Evolutionary conservation across 2,888 invertebrate species (phyloP).

Genomic region (Aspidapion aeneum): DNA sequence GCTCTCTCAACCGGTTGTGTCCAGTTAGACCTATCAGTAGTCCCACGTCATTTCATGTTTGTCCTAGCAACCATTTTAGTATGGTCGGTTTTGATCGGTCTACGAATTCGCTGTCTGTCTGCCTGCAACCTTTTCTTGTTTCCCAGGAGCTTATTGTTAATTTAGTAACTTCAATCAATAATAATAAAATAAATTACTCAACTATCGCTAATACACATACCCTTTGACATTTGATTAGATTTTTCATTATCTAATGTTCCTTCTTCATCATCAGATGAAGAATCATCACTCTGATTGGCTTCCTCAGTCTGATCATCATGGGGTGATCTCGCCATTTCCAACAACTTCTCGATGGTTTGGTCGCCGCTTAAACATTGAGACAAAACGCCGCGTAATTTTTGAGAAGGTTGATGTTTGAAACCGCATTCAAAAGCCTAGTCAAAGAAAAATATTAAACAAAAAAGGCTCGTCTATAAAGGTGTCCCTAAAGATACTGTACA

Average conservation of each 20-base stretch:
- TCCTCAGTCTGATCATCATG: slow-evolving; percentile 12
- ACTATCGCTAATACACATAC: too few species aligned
- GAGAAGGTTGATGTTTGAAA: slow-evolving; percentile 27
- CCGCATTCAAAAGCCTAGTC: slow-evolving; percentile 42
- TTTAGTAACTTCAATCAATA: too few species aligned
- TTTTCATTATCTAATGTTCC: slow-evolving; percentile 8
- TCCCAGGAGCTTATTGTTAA: too few species aligned
- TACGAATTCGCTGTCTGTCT: too few species aligned
- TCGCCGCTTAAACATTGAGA: slow-evolving; percentile 33
- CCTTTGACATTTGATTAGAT: neutral
- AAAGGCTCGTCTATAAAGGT: neutral
- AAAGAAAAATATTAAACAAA: neutral
- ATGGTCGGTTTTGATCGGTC: too few species aligned
- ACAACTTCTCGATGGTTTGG: slow-evolving; percentile 32
- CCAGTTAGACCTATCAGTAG: too few species aligned
- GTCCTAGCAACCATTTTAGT: too few species aligned
- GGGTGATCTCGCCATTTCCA: slow-evolving; percentile 38
- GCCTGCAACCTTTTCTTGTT: too few species aligned
- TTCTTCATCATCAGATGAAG: slow-evolving; percentile 20
- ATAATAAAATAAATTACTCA: too few species aligned
- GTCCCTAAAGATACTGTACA: too few species aligned
- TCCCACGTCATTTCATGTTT: too few species aligned
- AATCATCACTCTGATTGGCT: neutral
- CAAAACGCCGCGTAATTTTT: slow-evolving; percentile 28
- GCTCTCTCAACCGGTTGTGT: too few species aligned